Base-by-base conservation (phyloP, 1,140 invertebrate species). In the Euwallacea fornicatus region DNA sequence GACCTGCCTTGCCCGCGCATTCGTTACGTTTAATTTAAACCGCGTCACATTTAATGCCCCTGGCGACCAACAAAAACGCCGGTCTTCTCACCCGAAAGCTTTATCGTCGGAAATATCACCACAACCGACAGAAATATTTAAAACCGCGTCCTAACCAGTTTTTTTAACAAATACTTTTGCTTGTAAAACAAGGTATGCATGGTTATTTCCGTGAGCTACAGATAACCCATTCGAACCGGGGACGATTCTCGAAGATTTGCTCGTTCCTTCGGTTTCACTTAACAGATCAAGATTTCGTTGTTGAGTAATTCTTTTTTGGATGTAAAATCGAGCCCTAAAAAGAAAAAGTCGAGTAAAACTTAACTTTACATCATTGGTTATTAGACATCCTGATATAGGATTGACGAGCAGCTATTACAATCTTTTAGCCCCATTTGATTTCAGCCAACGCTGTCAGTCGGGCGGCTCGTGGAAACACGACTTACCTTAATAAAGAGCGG, bases 1-100 rank as follows among this genome's bases (percentile, higher is more conserved):
- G n/a, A 6, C 21, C 62, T 47, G 6, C 46, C 8, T 11, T 9
- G 21, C 7, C 44, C 43, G 44, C 15, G 64, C 50, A 66, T 66
- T 66, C 64, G 64, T 56, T 66, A 13, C 64, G 53, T 66, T 66
- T 56, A 66, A 66, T 66, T 66, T 66, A 66, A 66, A 66, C 64
- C 53, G 64, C 64, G 64, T 66, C 64, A 58, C 55, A 58, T 56
- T 42, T 64, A 64, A 53, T 64, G 62, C 62, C 46, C 44, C n/a
- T 10, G 44, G 44, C 53, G 50, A 58, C 44, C 46, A 66, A 66
- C 53, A 66, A 66, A 66, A 66, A 66, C 46, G 64, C 64, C 64
- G 53, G 64, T 66, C 64, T 66, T 66, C 64, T 66, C 64, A 58
- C 64, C 64, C 64, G 64, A 66, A 58, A 66, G 64, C 42, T 9